Evolutionary conservation across 2,888 invertebrate species (phyloP).

Genomic region (Strigamia transsilvanica): DNA sequence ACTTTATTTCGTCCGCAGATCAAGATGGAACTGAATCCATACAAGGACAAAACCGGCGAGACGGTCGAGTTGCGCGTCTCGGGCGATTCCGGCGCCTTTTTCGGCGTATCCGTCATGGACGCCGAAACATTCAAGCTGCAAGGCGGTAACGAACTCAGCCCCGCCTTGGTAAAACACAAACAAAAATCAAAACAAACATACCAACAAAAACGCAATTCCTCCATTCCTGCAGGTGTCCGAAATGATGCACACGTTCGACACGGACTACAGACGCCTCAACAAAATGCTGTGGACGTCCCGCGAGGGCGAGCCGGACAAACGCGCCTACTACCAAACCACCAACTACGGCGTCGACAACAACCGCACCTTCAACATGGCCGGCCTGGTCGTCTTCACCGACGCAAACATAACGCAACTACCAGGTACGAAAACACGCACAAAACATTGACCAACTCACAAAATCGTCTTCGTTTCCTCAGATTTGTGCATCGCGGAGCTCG

Average conservation of each 20-base stretch:
- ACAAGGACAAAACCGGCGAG: conserved; percentile 69
- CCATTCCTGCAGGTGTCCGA: conserved; percentile 50
- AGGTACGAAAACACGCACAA: too few species aligned
- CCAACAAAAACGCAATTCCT: not conserved
- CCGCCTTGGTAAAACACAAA: conserved; percentile 53
- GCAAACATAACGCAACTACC: conserved; percentile 49
- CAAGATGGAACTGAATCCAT: conserved; percentile 66
- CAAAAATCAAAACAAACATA: not conserved
- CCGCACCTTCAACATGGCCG: conserved; percentile 52
- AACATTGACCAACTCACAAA: too few species aligned
- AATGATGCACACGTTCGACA: conserved; percentile 54
- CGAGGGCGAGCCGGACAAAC: conserved; percentile 53
- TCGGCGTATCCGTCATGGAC: conserved; percentile 74
- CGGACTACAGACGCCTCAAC: conserved; percentile 50
- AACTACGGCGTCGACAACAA: conserved; percentile 53
- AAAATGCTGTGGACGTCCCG: conserved; percentile 52
- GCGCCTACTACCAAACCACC: conserved; percentile 50
- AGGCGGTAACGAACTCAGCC: conserved; percentile 55
- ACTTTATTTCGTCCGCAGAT: conserved; percentile 63
- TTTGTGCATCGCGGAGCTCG: conserved; percentile 47
- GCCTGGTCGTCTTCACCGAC: conserved; percentile 54
- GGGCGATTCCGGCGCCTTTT: conserved; percentile 68
- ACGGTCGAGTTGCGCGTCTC: conserved; percentile 68
- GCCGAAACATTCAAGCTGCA: conserved; percentile 67
- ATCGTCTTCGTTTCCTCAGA: conserved; percentile 37